Evolutionary conservation across 2,113 vertebrate species (phyloP), one percentile per base, ranked within the genome.

Genomic region (Phalacrocorax aristotelis): DNA sequence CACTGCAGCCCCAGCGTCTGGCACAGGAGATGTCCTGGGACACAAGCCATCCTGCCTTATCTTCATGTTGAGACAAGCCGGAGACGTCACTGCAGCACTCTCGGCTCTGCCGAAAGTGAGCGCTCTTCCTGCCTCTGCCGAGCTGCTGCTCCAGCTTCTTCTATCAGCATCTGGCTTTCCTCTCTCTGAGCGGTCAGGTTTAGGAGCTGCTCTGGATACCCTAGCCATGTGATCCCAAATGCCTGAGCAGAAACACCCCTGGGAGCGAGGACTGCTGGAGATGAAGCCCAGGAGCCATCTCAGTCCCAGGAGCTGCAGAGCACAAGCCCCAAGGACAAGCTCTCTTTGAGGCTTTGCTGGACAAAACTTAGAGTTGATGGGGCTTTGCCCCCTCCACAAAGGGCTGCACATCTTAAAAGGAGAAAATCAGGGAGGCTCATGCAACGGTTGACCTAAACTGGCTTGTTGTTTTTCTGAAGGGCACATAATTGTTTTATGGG

Each of bases 401-500:
- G 51, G 30, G 26, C 77, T 32, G 55, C 23, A 32, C 32, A 14
- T 62, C 87, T 89, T 54, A 14, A 76, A 68, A 72, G 36, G 40
- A 58, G 61, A 74, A 46, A 90, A 71, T 0, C 5, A 34, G 42
- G 30, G 6, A 0, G 14, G 36, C 12, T 38, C 9, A 1, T 0
- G 15, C 18, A 6, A 49, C 10, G n/a, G 48, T 7, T 76, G 65
- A 10, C 77, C 64, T 58, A 13, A 40, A 15, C 15, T 3, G 38
- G 23, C 65, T 87, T 0, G 12, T 6, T 82, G 90, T 62, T 89
- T 84, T 93, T 72, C 91, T 79, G 82, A 90, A 96, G 72, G 93
- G 68, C 44, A 69, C 25, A 2, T 40, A 32, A 87, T 82, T 82
- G 79, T 71, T 93, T 94, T 78, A 69, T 23, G 62, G 65, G 54